These are phyloP conservation scores for Thymelicus lineola DNA, from an alignment of 2,888 invertebrate genomes.

Conservation along the genomic window DNA sequence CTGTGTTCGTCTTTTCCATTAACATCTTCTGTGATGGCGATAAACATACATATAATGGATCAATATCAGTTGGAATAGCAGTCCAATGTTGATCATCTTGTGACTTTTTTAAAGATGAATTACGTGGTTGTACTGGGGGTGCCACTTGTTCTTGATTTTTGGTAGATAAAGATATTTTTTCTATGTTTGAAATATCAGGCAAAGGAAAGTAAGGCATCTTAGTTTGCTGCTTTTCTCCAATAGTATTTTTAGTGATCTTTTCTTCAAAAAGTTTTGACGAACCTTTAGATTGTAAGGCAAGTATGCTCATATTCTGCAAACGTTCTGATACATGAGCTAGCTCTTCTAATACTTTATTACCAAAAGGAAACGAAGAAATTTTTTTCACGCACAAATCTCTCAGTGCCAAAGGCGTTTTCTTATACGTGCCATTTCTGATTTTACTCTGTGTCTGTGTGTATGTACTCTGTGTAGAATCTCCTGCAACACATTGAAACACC, in stretches of 20 bases:
- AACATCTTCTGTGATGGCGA: constrained; percentile 89
- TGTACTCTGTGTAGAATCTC: constrained; percentile 52
- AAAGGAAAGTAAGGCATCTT: constrained; percentile 76
- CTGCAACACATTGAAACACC: constrained; percentile 74
- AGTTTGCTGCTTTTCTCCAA: constrained; percentile 41
- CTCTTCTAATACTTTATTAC: constrained; percentile 88
- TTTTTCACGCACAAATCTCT: constrained; percentile 87
- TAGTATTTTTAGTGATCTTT: constrained; percentile 32
- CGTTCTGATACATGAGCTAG: constrained; percentile 87
- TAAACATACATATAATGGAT: constrained; percentile 87
- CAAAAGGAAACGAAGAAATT: constrained; percentile 88
- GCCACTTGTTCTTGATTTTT: constrained; percentile 58
- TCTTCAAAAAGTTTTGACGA: constrained; percentile 40
- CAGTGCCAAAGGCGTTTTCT: constrained; percentile 77
- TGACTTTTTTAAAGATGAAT: constrained; percentile 72
- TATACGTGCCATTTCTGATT: constrained; percentile 39
- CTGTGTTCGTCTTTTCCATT: constrained; percentile 82
- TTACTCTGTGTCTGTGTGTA: constrained; percentile 51
- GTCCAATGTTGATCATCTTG: constrained; percentile 79
- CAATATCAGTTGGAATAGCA: constrained; percentile 85
- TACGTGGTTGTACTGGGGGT: constrained; percentile 75
- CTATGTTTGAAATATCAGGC: constrained; percentile 76
- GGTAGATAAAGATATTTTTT: constrained; percentile 65
- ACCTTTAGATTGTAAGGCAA: constrained; percentile 46
- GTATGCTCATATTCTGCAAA: constrained; percentile 70